These are phyloP conservation scores for Sphinx pinastri DNA, from an alignment of 2,888 invertebrate species.

Conservation along the genomic window DNA sequence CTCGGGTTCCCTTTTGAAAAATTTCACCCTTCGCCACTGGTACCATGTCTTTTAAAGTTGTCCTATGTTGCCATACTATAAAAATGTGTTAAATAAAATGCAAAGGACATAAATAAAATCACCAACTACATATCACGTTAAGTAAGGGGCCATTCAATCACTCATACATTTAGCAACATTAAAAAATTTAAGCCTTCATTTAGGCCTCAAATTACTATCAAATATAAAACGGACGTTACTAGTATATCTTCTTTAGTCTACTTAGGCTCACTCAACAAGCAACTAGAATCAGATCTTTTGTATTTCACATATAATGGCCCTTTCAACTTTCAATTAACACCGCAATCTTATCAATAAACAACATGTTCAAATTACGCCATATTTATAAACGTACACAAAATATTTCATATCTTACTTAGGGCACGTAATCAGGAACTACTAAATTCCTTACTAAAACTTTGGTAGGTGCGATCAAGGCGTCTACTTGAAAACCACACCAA, in stretches of 20 bases:
- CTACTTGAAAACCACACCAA: constrained; percentile 11
- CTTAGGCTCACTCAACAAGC: constrained; percentile 1
- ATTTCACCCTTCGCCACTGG: too few relatives aligned
- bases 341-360: constrained; percentile 20
- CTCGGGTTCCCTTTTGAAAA: too few relatives aligned
- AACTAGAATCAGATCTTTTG: constrained; percentile 15
- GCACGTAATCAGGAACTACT: constrained; percentile 46
- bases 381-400: constrained; percentile 22
- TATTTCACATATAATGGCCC: constrained; percentile 9
- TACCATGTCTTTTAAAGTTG: constrained; percentile 3
- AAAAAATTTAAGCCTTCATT: constrained; percentile 3
- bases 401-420: constrained; percentile 53
- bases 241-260: constrained; percentile 1
- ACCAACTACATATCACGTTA: constrained; percentile 41
- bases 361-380: constrained; percentile 13
- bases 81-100: constrained; percentile 37
- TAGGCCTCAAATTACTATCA: constrained; percentile 6
- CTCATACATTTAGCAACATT: constrained; percentile 12
- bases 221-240: constrained; percentile 22
- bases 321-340: constrained; percentile 8
- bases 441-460: constrained; percentile 43
- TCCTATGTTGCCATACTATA: background rate
- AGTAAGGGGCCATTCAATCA: constrained; percentile 32
- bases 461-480: constrained; percentile 35
- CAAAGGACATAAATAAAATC: constrained; percentile 39